phyloP scores from a whole-genome alignment of 2,113 vertebrate genomes.

The Stomatorhinus ivindoensis region DNA sequence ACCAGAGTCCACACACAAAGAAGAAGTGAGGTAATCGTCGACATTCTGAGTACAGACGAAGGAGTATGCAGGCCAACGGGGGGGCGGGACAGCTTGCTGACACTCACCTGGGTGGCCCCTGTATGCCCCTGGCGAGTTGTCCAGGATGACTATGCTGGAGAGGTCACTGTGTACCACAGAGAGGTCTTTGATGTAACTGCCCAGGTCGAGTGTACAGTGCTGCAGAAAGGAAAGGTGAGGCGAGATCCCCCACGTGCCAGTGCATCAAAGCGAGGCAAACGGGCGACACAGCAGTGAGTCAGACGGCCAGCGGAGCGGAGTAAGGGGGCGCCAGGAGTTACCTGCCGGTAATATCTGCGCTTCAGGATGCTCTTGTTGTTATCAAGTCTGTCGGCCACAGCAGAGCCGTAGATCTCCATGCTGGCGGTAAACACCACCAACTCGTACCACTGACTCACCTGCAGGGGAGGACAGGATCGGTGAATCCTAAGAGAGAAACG shows the following conservation, averaged over 20 bases:
- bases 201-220: conserved; percentile 93
- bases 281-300: background rate
- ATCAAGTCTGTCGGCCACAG: conserved; percentile 70
- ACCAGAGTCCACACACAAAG: background rate
- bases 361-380: conserved; percentile 67
- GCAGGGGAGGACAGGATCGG: background rate
- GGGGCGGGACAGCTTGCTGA: background rate
- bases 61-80: no score
- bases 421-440: conserved; percentile 74
- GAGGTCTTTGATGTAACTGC: conserved; percentile 94
- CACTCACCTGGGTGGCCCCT: conserved; percentile 85
- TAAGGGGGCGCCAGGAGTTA: conserved; percentile 24
- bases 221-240: conserved; percentile 37
- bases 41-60: background rate
- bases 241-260: background rate
- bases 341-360: conserved; percentile 71
- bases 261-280: background rate
- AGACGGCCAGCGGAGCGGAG: background rate
- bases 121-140: conserved; percentile 90
- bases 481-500: background rate
- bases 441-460: conserved; percentile 78
- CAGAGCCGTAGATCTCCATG: conserved; percentile 77
- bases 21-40: background rate
- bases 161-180: conserved; percentile 84
- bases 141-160: conserved; percentile 88